Conservation (phyloP, 2,888 invertebrate genomes). For the Phorcus lineatus region DNA sequence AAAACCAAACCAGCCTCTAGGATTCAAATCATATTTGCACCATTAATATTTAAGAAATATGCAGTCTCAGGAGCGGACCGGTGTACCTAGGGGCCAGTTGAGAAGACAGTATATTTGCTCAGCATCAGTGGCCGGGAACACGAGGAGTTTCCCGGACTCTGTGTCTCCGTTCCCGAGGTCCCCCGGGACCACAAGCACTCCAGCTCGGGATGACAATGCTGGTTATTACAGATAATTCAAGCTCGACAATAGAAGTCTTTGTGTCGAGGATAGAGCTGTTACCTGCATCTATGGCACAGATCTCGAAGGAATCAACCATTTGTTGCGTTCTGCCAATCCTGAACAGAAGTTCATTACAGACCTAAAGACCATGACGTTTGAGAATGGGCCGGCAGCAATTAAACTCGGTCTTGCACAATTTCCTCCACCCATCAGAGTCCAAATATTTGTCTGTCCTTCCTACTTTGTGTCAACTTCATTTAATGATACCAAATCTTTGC, state of each 20-base stretch:
- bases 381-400: conserved; percentile 1
- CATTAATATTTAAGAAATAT: conserved; percentile 32
- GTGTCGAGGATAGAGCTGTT: not conserved
- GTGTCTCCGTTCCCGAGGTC: not conserved
- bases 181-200: not conserved
- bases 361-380: conserved; percentile 7
- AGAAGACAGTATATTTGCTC: not conserved
- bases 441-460: not conserved
- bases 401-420: conserved; percentile 12
- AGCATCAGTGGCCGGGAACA: not conserved
- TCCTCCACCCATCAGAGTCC: not conserved
- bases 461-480: not conserved
- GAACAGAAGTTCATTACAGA: not conserved
- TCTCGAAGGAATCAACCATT: not conserved
- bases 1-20: not conserved
- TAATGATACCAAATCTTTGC: conserved; percentile 4
- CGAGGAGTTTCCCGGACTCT: not conserved
- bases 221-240: conserved; percentile 5
- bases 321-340: not conserved
- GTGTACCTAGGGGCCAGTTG: not conserved
- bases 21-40: conserved; percentile 19
- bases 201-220: not conserved
- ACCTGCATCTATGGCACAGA: not conserved
- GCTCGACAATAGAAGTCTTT: not conserved
- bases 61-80: not conserved